Conservation (phyloP, 2,113 vertebrate species). For the Pseudorasbora parva region DNA sequence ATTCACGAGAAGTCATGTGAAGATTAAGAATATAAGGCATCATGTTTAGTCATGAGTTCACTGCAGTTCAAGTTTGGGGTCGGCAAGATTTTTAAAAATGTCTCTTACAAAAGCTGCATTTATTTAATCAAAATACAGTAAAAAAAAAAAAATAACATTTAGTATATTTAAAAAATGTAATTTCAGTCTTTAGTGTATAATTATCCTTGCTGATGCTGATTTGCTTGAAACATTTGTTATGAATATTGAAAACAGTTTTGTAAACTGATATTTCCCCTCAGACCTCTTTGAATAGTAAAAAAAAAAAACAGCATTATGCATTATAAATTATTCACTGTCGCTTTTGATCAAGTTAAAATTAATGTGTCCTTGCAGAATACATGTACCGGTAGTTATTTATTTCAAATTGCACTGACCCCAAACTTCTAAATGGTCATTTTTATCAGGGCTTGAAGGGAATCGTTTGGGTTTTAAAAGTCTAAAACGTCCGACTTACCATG, state of each 20-base stretch:
- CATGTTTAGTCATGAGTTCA: neutral
- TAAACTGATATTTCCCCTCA: neutral
- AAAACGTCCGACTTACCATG: neutral
- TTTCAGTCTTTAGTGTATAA: no score
- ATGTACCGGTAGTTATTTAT: neutral
- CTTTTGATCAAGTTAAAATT: neutral
- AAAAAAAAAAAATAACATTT: no score
- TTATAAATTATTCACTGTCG: neutral
- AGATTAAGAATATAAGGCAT: neutral
- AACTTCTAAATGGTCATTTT: neutral
- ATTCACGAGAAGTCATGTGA: neutral
- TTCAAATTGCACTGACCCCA: no score
- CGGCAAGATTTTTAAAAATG: neutral
- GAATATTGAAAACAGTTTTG: neutral
- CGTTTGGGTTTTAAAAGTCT: neutral
- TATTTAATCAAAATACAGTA: neutral
- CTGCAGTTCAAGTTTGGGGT: neutral
- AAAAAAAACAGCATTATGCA: neutral
- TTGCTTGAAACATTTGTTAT: neutral
- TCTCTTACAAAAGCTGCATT: neutral
- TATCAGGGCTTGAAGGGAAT: neutral
- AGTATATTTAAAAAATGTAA: neutral
- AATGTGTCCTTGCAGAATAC: neutral
- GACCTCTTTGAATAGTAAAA: neutral
- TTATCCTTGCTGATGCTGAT: no score